phyloP scores from a whole-genome alignment of 2,888 invertebrate species.

The Bimastos eiseni region DNA sequence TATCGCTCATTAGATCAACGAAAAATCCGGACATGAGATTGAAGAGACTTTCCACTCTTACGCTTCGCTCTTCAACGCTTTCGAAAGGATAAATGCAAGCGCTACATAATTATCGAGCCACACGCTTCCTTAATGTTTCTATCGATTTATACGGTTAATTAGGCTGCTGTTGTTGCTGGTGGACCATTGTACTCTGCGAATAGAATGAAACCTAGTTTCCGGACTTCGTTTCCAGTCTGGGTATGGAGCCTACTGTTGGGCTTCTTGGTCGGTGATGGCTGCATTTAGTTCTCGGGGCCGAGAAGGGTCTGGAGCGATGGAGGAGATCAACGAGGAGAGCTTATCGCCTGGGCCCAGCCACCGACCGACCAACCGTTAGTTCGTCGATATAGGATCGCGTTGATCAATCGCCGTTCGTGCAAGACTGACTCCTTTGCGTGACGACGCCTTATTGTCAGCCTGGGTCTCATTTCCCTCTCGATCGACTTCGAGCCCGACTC shows the following conservation, averaged over 20 bases:
- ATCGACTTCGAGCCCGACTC: background rate
- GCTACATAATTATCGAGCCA: background rate
- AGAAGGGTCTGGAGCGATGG: background rate
- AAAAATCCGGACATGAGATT: too few relatives aligned
- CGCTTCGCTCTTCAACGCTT: too few relatives aligned
- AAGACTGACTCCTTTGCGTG: background rate
- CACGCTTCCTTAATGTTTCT: background rate
- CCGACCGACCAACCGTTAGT: background rate
- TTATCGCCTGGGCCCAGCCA: background rate
- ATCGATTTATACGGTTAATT: background rate
- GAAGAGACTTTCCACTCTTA: too few relatives aligned
- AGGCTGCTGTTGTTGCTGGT: background rate
- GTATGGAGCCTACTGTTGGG: background rate
- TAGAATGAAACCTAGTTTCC: background rate
- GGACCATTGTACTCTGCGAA: background rate
- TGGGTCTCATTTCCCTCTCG: background rate
- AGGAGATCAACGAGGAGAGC: background rate
- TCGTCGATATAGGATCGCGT: background rate
- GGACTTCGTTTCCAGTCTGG: background rate
- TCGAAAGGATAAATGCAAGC: background rate
- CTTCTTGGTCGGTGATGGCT: background rate
- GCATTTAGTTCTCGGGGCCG: background rate
- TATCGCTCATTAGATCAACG: too few relatives aligned
- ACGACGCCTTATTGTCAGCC: conserved; percentile 3
- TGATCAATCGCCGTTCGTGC: background rate